A percentile compares a stretch with the other conserved stretches of the same genome.
phyloP scores from a whole-genome alignment of 2,888 invertebrate species.

The Pomacea canaliculata region DNA sequence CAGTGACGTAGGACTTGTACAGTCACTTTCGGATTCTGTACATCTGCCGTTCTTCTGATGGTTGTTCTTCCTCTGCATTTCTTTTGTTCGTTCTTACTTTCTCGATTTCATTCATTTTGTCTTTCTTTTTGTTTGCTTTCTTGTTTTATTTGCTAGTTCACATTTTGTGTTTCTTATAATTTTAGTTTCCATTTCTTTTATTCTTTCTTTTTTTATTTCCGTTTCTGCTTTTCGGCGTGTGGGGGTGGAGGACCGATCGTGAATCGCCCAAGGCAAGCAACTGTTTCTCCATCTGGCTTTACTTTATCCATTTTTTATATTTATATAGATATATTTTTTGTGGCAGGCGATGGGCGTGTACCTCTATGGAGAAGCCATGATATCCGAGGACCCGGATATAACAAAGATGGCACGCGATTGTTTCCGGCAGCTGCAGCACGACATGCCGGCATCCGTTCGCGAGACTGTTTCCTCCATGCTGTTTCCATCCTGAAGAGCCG shows the following conservation, averaged over 20 bases:
- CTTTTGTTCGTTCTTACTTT: too few relatives aligned
- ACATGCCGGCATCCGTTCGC: slow-evolving; percentile 55
- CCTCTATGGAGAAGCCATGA: slow-evolving; percentile 69
- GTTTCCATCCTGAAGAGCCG: slow-evolving; percentile 40
- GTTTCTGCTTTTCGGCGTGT: background rate
- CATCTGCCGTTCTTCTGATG: too few relatives aligned
- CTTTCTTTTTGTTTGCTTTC: too few relatives aligned
- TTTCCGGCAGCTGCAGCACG: slow-evolving; percentile 46
- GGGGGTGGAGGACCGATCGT: background rate
- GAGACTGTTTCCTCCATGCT: slow-evolving; percentile 50
- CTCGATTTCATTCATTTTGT: too few relatives aligned
- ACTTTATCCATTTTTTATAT: background rate
- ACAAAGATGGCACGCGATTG: slow-evolving; percentile 48
- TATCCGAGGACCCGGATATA: slow-evolving; percentile 51
- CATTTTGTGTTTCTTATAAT: background rate
- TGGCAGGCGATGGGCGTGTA: slow-evolving; percentile 71
- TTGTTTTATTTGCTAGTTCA: background rate
- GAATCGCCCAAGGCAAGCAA: background rate
- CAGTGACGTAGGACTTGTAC: too few relatives aligned
- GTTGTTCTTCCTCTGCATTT: too few relatives aligned
- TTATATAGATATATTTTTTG: background rate
- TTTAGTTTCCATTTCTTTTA: background rate
- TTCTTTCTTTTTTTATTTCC: background rate
- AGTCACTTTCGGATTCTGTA: too few relatives aligned
- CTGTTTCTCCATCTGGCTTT: background rate